These are phyloP conservation scores for Bursaphelenchus okinawaensis DNA, from an alignment of 2,888 invertebrate genomes.

Conservation along the genomic window DNA sequence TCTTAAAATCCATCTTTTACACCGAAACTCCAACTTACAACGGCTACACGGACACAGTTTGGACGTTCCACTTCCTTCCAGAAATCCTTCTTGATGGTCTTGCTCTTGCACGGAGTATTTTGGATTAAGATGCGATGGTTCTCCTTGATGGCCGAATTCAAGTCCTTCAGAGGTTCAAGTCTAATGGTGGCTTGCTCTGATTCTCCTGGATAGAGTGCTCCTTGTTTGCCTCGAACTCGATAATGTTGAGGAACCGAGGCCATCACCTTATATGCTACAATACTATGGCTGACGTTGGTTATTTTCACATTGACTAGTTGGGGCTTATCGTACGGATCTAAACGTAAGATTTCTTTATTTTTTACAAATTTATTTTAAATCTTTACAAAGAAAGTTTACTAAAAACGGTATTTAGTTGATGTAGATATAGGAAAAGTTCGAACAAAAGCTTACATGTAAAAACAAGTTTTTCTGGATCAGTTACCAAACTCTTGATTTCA, in stretches of 20 bases:
- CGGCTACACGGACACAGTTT: not conserved
- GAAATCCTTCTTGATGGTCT: not conserved
- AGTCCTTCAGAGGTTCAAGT: not conserved
- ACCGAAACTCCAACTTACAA: not conserved
- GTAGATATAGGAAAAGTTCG: too few species aligned
- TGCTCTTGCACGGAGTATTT: not conserved
- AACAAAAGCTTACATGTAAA: not conserved
- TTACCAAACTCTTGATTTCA: not conserved
- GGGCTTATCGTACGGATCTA: not conserved
- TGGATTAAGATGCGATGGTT: not conserved
- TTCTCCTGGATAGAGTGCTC: not conserved
- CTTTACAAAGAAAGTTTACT: too few species aligned
- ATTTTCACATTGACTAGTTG: not conserved
- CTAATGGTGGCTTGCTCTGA: not conserved
- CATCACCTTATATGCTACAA: not conserved
- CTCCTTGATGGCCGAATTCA: not conserved
- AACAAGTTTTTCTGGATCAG: not conserved
- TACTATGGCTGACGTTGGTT: not conserved
- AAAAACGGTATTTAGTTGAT: too few species aligned
- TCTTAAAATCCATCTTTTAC: too few species aligned
- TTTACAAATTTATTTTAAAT: too few species aligned
- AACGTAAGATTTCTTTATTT: too few species aligned
- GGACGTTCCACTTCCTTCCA: not conserved
- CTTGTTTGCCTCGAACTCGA: not conserved
- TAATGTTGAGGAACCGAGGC: not conserved